phyloP scores from a whole-genome alignment of 2,797 vertebrate species.

The Muraenolepis orangiensis region DNA sequence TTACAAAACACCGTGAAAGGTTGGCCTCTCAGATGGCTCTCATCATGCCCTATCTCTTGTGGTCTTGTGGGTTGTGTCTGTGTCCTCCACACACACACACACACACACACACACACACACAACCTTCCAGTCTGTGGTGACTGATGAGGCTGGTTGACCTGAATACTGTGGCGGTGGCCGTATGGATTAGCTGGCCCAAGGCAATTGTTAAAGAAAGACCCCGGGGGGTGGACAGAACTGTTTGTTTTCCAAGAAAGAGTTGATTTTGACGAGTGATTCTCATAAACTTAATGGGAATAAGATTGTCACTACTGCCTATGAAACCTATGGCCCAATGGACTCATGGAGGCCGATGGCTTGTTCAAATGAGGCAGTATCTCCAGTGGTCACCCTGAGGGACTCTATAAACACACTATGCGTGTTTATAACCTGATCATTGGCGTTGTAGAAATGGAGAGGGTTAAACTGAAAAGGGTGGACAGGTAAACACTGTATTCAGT shows the following conservation, averaged over 20 bases:
- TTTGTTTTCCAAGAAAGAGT: conserved; percentile 45
- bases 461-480: conserved; percentile 21
- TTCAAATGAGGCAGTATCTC: conserved; percentile 44
- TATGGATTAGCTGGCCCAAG: conserved; percentile 55
- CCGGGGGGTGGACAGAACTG: conserved; percentile 45
- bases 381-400: conserved; percentile 51
- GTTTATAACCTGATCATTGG: conserved; percentile 13
- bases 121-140: conserved; percentile 34
- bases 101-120: too few relatives aligned
- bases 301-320: conserved; percentile 71
- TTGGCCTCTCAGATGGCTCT: conserved; percentile 45
- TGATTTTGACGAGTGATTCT: conserved; percentile 43
- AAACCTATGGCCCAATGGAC: conserved; percentile 45
- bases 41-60: conserved; percentile 26
- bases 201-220: conserved; percentile 39
- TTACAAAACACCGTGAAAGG: conserved; percentile 40
- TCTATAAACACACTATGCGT: conserved; percentile 4
- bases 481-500: conserved; percentile 6
- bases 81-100: conserved; percentile 10
- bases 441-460: conserved; percentile 13
- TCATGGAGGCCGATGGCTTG: neutral
- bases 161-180: conserved; percentile 60
- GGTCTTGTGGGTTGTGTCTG: too few relatives aligned
- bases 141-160: conserved; percentile 53
- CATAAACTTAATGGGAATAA: conserved; percentile 24